Base-by-base conservation (phyloP, 92 coral and sea anemone genomes). In the Siderastrea siderea region DNA sequence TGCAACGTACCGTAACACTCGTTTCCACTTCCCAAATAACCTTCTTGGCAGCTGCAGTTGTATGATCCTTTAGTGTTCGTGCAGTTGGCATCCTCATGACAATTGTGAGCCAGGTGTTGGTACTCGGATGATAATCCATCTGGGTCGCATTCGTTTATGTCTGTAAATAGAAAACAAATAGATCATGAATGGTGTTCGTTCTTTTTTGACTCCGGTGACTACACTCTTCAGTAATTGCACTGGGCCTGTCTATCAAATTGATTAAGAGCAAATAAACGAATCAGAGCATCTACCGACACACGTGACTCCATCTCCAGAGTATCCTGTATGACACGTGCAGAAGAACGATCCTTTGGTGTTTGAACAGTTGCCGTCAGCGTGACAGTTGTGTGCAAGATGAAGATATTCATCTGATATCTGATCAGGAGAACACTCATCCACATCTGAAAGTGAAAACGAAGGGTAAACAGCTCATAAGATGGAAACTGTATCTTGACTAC, bases 31-130 rank as follows among this genome's bases (percentile, higher is more conserved):
- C 98, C 98, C 7, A 86, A 74, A 64, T 60, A 94, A 16, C 98
- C 98, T 45, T 83, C 50, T 61, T 77, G 91, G 75, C 99, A 96
- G 55, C 92, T 83, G 78, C 99, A 96, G 85, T 77, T 75, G 85
- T 95, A 96, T 69, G 99, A 96, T 52, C 99, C 99, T 68, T 95
- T 93, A 64, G 94, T 95, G 93, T 96, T 95, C 68, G 95, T 82
- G 55, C 99, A 96, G 87, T 92, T 89, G 66, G 99, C 95, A 68
- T 96, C 94, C 19, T 44, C 19, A 70, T 96, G 86, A 62, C 99
- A 96, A 80, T 85, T 90, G 51, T 93, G 92, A 14, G 84, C 86
- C 90, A 86, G 77, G 83, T 91, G 93, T 5, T 84, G 61, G 19
- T 84, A 71, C 43, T 84, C 87, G 17, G 57, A 50, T 14, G 94